A percentile compares a stretch with the other conserved stretches of the same genome.
Evolutionary conservation across 2,888 invertebrate species (phyloP).

Genomic region (Periphyllus acericola): DNA sequence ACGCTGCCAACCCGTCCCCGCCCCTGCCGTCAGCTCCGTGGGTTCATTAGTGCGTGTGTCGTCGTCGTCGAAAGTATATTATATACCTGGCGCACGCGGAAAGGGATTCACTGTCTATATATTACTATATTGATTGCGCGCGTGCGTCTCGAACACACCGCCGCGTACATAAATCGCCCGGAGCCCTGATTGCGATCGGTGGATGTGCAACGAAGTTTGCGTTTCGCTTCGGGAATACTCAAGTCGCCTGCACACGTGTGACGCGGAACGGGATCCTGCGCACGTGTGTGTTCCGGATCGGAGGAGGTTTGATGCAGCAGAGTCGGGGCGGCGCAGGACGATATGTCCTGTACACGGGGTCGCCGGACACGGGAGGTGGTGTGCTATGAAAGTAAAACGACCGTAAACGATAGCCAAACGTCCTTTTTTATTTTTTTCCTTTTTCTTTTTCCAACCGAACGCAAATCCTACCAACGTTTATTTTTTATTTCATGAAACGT

Average conservation of each 20-base stretch:
- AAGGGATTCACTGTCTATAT: slow-evolving; percentile 12
- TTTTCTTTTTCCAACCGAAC: background rate
- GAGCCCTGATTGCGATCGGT: slow-evolving; percentile 50
- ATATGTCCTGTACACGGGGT: background rate
- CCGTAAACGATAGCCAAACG: background rate
- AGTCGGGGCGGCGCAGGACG: background rate
- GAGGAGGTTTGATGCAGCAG: background rate
- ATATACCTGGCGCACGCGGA: slow-evolving; percentile 3
- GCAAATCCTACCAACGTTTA: background rate
- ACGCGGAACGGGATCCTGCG: background rate
- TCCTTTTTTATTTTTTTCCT: background rate
- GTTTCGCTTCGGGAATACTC: slow-evolving; percentile 47
- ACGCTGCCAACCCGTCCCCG: background rate
- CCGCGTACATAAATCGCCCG: slow-evolving; percentile 40
- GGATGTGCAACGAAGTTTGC: slow-evolving; percentile 39
- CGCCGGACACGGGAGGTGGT: background rate
- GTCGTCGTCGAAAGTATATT: background rate
- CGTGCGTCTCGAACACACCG: slow-evolving; percentile 35
- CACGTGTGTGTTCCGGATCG: background rate
- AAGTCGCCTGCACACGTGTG: background rate
- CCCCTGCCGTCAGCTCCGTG: background rate
- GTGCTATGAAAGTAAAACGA: slow-evolving; percentile 12
- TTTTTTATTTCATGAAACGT: background rate
- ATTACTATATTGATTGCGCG: slow-evolving; percentile 27
- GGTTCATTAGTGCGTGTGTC: slow-evolving; percentile 41